Evolutionary conservation across 2,797 vertebrate species (phyloP).

Genomic region (Mergus octosetaceus): DNA sequence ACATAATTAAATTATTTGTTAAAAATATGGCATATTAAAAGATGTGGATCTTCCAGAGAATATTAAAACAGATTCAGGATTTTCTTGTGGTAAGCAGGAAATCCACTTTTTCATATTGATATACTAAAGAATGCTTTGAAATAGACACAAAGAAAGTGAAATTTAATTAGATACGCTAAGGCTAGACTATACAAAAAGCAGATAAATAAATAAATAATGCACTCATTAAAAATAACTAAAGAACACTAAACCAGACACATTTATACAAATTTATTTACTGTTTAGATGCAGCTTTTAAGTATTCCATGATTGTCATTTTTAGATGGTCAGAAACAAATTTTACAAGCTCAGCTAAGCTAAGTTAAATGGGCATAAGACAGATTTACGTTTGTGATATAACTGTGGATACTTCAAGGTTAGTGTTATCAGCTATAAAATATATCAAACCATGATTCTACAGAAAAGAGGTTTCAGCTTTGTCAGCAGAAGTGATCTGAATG

Average conservation of each 20-base stretch:
- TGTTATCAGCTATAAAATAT: not conserved
- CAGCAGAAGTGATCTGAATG: not conserved
- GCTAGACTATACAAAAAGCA: not conserved
- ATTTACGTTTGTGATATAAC: not conserved
- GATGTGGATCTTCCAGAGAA: constrained; percentile 11
- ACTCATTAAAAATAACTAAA: constrained; percentile 59
- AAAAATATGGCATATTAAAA: constrained; percentile 9
- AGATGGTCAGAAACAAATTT: not conserved
- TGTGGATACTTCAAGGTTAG: not conserved
- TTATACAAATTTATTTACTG: not conserved
- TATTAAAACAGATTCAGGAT: constrained; percentile 31
- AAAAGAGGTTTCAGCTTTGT: not conserved
- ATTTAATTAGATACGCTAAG: constrained; percentile 62
- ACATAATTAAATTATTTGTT: constrained; percentile 7
- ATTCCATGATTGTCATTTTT: not conserved
- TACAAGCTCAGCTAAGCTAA: not conserved
- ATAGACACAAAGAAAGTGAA: constrained; percentile 6
- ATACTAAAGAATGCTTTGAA: constrained; percentile 65
- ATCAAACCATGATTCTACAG: not conserved
- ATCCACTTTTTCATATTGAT: constrained; percentile 7
- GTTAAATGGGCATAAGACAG: not conserved
- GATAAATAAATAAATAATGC: not conserved
- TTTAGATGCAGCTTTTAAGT: not conserved
- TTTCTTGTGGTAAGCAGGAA: constrained; percentile 50
- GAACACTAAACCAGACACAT: not conserved